Evolutionary conservation across 2,113 vertebrate genomes (phyloP), one percentile per base, ranked within the genome.

Genomic region (Thamnophis sirtalis): DNA sequence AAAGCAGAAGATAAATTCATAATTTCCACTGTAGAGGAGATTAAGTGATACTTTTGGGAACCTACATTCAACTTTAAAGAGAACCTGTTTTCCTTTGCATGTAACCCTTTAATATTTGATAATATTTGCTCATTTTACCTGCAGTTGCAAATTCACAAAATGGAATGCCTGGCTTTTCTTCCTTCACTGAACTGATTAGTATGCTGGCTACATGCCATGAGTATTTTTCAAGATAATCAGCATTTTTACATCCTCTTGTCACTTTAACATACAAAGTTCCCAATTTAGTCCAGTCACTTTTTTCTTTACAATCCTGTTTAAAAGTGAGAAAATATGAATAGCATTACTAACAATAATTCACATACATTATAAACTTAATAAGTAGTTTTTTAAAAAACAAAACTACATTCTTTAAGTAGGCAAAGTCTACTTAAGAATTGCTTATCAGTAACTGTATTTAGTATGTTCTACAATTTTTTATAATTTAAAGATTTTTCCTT

Each of bases 121-220:
- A 63, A 84, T 58, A 85, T 93, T 90, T 13, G 17, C 84, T 22
- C 24, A 90, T 93, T 96, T 97, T 97, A 99, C 99, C 98, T 95
- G 97, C 96, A 96, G 98, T 97, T 87, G 98, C 97, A 95, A 99
- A 99, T 93, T 96, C 96, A 96, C 97, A 98, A 88, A 98, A 99
- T 63, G 99, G 98, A 96, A 98, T 95, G 9, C 92, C 93, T 94
- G 96, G 95, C 94, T 92, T 98, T 90, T 98, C 94, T 93, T 96
- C 96, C 94, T 98, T 97, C 93, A 95, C 95, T 88, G 98, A 97
- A 63, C 96, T 96, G 91, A 97, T 97, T 85, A 99, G 96, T 2
- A 97, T 97, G 86, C 98, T 96, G 80, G 98, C 97, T 73, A 99
- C 91, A 80, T 93, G 97, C 58, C 96, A 92, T 84, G 98, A 98